Conservation (phyloP, 1,140 invertebrate genomes). For the Cecropterus lyciades region DNA sequence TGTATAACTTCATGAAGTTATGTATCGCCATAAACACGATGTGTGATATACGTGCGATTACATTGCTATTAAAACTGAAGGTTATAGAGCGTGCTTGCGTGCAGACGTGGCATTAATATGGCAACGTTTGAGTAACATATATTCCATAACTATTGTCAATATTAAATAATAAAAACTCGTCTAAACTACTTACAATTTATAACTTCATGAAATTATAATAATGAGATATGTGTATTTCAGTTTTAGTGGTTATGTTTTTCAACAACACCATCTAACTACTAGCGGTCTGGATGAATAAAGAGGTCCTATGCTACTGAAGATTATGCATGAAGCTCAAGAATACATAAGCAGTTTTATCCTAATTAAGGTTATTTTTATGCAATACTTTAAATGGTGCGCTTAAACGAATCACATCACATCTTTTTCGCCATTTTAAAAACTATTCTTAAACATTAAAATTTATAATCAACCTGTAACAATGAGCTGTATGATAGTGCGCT, state of each 20-base stretch:
- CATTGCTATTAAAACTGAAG: constrained; percentile 9
- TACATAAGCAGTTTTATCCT: constrained; percentile 13
- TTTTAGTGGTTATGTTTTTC: constrained; percentile 14
- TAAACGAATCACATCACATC: no score
- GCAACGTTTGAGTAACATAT: not conserved
- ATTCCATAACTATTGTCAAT: not conserved
- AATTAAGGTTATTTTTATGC: no score
- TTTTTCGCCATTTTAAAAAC: no score
- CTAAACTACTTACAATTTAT: not conserved
- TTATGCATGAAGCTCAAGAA: constrained; percentile 13
- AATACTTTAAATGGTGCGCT: no score
- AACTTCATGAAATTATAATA: constrained; percentile 45
- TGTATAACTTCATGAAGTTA: no score
- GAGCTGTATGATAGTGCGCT: no score
- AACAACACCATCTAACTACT: constrained; percentile 25
- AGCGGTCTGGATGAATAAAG: constrained; percentile 19
- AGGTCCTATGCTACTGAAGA: constrained; percentile 6
- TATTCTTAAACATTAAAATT: no score
- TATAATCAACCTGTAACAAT: no score
- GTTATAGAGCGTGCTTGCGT: constrained; percentile 28
- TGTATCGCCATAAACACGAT: not conserved
- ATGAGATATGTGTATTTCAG: constrained; percentile 8
- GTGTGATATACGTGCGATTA: constrained; percentile 9
- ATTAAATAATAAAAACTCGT: not conserved
- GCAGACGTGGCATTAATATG: constrained; percentile 5